Evolutionary conservation across 2,888 invertebrate genomes (phyloP).

Genomic region (Eupithecia pulchellata): DNA sequence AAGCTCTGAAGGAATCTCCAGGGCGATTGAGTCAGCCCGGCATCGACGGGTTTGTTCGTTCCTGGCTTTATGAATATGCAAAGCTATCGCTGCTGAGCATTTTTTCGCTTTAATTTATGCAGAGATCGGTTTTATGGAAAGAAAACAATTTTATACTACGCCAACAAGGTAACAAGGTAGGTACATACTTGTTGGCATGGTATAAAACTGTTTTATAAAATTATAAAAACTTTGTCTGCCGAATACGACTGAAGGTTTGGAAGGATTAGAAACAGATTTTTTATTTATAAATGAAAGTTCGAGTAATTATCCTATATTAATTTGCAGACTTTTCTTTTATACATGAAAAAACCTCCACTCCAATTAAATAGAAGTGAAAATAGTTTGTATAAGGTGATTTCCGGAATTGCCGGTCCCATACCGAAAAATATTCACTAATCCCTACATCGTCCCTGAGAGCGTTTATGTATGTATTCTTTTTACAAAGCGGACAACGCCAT

Average conservation of each 20-base stretch:
- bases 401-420: too few relatives aligned
- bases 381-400: too few relatives aligned
- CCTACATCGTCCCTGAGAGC: too few relatives aligned
- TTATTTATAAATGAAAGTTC: background rate
- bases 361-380: too few relatives aligned
- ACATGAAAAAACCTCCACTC: too few relatives aligned
- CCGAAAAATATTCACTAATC: too few relatives aligned
- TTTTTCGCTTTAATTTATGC: background rate
- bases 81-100: background rate
- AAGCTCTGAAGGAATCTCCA: background rate
- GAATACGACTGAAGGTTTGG: background rate
- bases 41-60: conserved; percentile 9
- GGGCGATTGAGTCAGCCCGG: conserved; percentile 28
- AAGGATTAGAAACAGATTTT: background rate
- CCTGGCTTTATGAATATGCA: background rate
- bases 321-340: too few relatives aligned
- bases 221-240: background rate
- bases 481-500: too few relatives aligned
- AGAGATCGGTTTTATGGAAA: conserved; percentile 6
- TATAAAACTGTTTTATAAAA: too few relatives aligned
- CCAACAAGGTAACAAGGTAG: conserved; percentile 8
- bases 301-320: background rate
- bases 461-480: too few relatives aligned
- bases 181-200: too few relatives aligned
- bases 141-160: background rate